A percentile compares a stretch with the other conserved stretches of the same genome.
These are phyloP conservation scores for Baccha elongata DNA, from an alignment of 2,888 invertebrate genomes.

Conservation along the genomic window DNA sequence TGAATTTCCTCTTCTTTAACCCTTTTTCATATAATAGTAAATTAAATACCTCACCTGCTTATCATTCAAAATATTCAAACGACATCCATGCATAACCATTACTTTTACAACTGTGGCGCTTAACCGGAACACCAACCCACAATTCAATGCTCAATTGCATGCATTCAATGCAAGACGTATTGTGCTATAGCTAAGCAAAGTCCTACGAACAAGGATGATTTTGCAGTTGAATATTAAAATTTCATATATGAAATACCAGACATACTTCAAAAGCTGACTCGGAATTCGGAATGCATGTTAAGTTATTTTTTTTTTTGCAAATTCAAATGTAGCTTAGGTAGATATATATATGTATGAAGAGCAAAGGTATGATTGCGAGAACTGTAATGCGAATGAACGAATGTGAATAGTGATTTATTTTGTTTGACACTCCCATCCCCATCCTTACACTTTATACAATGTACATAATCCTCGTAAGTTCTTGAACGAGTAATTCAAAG, in stretches of 20 bases:
- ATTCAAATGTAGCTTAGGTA: neutral
- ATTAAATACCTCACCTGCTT: conserved; percentile 35
- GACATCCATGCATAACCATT: conserved; percentile 37
- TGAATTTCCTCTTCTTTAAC: conserved; percentile 6
- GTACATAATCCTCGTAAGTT: neutral
- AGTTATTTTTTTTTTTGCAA: conserved; percentile 39
- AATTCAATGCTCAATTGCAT: conserved; percentile 1
- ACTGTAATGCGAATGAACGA: conserved; percentile 14
- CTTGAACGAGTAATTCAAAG: neutral
- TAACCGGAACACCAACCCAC: conserved; percentile 15
- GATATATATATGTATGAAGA: neutral
- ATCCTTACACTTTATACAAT: too few relatives aligned
- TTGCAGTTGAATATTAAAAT: conserved; percentile 62
- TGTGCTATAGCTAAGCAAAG: neutral
- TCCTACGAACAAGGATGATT: neutral
- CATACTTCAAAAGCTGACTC: conserved; percentile 39
- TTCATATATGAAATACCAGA: conserved; percentile 43
- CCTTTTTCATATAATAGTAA: conserved; percentile 12
- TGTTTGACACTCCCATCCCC: neutral
- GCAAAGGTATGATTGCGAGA: neutral
- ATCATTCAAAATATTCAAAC: conserved; percentile 39
- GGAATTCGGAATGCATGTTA: conserved; percentile 46
- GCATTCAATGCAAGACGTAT: conserved; percentile 33
- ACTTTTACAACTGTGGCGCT: conserved; percentile 14
- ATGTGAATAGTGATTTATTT: conserved; percentile 19